A percentile compares a stretch with the other conserved stretches of the same genome.
Evolutionary conservation across 2,797 vertebrate genomes (phyloP).

Genomic region (Vespertilio murinus): DNA sequence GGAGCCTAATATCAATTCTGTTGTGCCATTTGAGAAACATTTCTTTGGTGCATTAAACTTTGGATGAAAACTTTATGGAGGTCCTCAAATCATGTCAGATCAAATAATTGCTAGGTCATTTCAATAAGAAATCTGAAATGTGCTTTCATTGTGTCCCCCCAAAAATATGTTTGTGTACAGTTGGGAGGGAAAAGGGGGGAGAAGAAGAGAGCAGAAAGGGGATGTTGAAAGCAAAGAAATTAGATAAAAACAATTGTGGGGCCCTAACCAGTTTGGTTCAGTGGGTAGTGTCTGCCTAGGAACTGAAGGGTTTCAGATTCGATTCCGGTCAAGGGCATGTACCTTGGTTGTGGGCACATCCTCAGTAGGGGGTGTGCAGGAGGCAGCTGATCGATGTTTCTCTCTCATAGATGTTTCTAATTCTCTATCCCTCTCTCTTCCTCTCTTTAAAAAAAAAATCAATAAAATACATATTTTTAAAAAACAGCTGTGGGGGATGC

Average conservation of each 20-base stretch:
- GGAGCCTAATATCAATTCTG: not conserved
- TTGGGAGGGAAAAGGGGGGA: not conserved
- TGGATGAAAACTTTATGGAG: not conserved
- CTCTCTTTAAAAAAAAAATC: no score
- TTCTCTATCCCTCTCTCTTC: no score
- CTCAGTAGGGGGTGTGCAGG: no score
- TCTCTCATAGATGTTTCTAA: no score
- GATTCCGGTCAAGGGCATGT: no score
- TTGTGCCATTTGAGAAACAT: constrained; percentile 2
- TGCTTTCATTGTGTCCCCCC: not conserved
- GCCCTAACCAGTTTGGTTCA: no score
- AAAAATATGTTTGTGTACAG: not conserved
- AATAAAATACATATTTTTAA: no score
- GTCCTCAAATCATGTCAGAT: constrained; percentile 8
- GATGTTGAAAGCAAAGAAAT: not conserved
- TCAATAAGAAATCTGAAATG: not conserved
- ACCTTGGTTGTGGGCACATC: no score
- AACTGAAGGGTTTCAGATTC: no score
- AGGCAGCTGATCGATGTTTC: no score
- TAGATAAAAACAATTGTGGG: not conserved
- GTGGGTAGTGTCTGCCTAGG: no score
- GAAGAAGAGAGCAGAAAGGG: not conserved
- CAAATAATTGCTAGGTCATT: not conserved
- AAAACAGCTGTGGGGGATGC: not conserved
- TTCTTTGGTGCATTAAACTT: not conserved